Conservation (phyloP, 2,113 vertebrate species). For the Neolamprologus fasciatus region DNA sequence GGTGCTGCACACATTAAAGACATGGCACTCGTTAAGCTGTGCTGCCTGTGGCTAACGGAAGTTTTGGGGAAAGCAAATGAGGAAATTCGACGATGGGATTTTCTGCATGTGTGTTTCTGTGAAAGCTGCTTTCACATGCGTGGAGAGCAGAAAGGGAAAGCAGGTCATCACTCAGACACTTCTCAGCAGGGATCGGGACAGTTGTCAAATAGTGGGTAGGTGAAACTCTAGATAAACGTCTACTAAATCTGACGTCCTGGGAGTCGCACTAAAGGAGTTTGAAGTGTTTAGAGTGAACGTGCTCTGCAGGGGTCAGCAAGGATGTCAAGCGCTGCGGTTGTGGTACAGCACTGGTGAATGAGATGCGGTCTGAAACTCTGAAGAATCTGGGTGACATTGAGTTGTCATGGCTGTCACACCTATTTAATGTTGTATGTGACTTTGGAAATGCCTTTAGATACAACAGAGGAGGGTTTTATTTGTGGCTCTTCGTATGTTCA, state of each 20-base stretch:
- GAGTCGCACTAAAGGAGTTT: neutral
- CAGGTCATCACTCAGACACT: neutral
- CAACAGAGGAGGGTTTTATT: neutral
- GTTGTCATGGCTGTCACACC: neutral
- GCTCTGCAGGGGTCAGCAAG: neutral
- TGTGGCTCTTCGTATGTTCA: neutral
- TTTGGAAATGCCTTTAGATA: fast-evolving
- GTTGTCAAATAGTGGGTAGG: neutral
- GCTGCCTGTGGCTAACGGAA: neutral
- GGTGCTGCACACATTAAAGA: neutral
- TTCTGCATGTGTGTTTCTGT: neutral
- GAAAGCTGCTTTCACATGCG: neutral
- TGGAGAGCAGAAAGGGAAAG: neutral
- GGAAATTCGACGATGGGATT: neutral
- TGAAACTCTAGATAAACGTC: neutral
- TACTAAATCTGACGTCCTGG: neutral
- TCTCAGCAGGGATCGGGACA: neutral
- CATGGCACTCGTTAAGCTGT: neutral
- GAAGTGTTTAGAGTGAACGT: neutral
- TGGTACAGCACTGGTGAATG: neutral
- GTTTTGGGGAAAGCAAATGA: neutral
- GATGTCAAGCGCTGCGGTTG: neutral
- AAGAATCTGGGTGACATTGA: neutral
- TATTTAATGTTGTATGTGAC: neutral
- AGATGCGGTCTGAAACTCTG: neutral